Evolutionary conservation across 2,113 vertebrate species (phyloP), one percentile per base, ranked within the genome.

Genomic region (Calidris pygmaea): DNA sequence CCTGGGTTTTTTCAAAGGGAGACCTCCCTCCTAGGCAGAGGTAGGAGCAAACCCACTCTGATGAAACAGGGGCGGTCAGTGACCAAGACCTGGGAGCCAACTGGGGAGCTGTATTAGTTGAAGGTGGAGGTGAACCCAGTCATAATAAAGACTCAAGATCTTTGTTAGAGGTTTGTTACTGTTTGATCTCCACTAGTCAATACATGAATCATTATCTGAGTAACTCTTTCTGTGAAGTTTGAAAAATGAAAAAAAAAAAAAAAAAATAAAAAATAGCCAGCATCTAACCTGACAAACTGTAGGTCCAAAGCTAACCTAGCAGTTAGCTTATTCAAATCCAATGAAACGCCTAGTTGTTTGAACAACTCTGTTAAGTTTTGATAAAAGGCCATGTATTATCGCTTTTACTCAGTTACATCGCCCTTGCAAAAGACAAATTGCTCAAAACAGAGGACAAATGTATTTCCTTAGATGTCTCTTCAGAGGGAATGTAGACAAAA

Each of bases 311-410:
- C 43, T 60, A 91, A 73, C 16, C 35, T 48, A 73, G 66, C 47
- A 92, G 66, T 85, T 89, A 92, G 67, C 20, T 60, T 89, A 85
- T 75, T 94, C 77, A 92, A 62, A 82, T 70, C 71, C 79, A 95
- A 87, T 59, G 66, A 89, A 78, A 55, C 75, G 79, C 80, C 52
- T 68, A 2, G 1, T 60, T 71, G 80, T 96, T 87, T 85, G 89
- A 91, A 89, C 55, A 85, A 50, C 1, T 4, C 37, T 95, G 94
- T 90, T 89, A 93, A 53, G 58, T 93, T 96, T 89, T 92, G 67
- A 96, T 93, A 96, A 96, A 96, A 96, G 66, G 23, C 84, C 30
- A 14, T 50, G 32, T 60, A 34, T 94, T 95, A 83, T 58, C 92
- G 62, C 62, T 89, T 92, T 95, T 80, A 76, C 66, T 78, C 41